Evolutionary conservation across 2,113 vertebrate genomes (phyloP).

Genomic region (Atherinomorus stipes): DNA sequence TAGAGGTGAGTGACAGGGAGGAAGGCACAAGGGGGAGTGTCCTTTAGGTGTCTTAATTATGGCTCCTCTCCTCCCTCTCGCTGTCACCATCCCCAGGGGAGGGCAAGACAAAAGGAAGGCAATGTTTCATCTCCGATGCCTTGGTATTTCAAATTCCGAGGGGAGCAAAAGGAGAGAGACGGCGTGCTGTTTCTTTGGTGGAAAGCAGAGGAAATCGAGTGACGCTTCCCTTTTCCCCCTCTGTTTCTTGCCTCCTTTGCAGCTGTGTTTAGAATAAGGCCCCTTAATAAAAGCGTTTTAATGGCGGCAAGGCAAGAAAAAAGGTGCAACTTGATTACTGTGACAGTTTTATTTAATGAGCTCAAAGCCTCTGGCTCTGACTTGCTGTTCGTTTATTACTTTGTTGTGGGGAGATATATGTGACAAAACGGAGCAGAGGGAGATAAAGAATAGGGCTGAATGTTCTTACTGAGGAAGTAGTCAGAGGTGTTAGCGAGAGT

Average conservation of each 20-base stretch:
- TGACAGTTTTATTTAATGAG: slow-evolving; percentile 78
- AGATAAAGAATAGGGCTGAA: slow-evolving; percentile 30
- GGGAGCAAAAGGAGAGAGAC: slow-evolving; percentile 67
- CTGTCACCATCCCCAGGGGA: slow-evolving; percentile 76
- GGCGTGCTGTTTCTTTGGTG: slow-evolving; percentile 48
- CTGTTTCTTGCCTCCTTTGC: slow-evolving; percentile 37
- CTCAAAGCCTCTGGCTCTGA: slow-evolving; percentile 73
- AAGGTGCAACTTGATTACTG: slow-evolving; percentile 73
- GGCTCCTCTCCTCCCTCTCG: slow-evolving; percentile 74
- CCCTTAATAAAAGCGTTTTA: slow-evolving; percentile 74
- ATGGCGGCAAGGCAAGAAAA: slow-evolving; percentile 57
- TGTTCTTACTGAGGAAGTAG: slow-evolving; percentile 31
- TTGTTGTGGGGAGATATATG: slow-evolving; percentile 70
- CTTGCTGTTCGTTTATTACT: slow-evolving; percentile 68
- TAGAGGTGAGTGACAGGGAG: slow-evolving; percentile 77
- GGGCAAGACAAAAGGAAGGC: slow-evolving; percentile 75
- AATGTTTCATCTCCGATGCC: slow-evolving; percentile 75
- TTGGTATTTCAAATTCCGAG: slow-evolving; percentile 77
- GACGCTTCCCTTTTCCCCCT: slow-evolving; percentile 27
- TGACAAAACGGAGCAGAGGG: slow-evolving; percentile 60
- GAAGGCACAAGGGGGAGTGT: slow-evolving; percentile 70
- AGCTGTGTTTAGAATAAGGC: slow-evolving; percentile 72
- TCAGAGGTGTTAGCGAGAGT: slow-evolving; percentile 35
- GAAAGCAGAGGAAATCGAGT: slow-evolving; percentile 56
- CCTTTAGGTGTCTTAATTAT: slow-evolving; percentile 82